Base-by-base conservation (phyloP, 2,113 vertebrate genomes). In the Columba livia region DNA sequence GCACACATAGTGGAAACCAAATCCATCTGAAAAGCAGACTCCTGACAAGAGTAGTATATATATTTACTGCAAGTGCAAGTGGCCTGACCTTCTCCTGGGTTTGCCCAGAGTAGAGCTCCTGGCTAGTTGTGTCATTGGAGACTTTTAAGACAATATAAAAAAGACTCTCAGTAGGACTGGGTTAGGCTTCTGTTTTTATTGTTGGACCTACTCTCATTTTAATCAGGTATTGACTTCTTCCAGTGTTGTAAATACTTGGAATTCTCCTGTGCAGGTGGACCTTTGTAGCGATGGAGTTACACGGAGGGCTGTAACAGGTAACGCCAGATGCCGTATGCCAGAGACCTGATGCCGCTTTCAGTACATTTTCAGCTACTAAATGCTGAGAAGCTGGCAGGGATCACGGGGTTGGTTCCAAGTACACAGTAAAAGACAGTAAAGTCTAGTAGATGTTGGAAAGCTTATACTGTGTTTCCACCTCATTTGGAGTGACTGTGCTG, bases 131-230 rank as follows among this genome's bases (percentile, higher is more conserved):
- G 14, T 51, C 20, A 25, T 47, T 21, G 58, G 44, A 69, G 20
- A 56, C n/a, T 69, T 79, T 85, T 29, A 62, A 77, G 64, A 44
- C 29, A 24, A 11, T 54, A 65, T 69, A 24, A 86, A 96, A 78
- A 26, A 96, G 48, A 38, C 38, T 91, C 24, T 83, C 10, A 29
- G 10, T 84, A 61, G 64, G 92, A 11, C 34, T 79, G 50, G 17
- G 7, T 57, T 79, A 69, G 50, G 23, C 15, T 89, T 88, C 73
- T 65, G 6, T 4, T 74, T 95, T 94, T 89, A 88, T 79, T 92
- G 79, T 18, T 61, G 47, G 32, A 53, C 56, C 53, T 88, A 20
- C 44, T 86, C 21, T 90, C 7, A 38, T 91, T 84, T 90, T 83
- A 75, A 54, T 61, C 44, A 61, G 61, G 6, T 74, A 56, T 19